phyloP scores from a whole-genome alignment of 2,888 invertebrate genomes.

The Microchrysa polita region DNA sequence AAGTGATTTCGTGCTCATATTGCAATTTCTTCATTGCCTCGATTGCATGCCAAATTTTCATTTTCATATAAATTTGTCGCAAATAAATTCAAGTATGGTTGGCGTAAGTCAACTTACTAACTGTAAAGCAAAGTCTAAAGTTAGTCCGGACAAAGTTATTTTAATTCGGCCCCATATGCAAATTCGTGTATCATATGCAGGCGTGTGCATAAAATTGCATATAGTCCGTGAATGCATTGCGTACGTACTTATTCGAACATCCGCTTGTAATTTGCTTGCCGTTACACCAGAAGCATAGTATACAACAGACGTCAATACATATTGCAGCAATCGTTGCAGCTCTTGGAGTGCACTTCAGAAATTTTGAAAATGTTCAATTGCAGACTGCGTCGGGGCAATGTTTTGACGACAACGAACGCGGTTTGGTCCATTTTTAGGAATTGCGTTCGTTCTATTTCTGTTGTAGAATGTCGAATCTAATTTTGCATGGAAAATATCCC shows the following conservation, averaged over 20 bases:
- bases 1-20: constrained; percentile 26
- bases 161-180: constrained; percentile 31
- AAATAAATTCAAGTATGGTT: constrained; percentile 43
- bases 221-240: constrained; percentile 16
- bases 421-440: constrained; percentile 42
- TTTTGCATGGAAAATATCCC: constrained; percentile 28
- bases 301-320: constrained; percentile 33
- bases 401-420: constrained; percentile 25
- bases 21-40: constrained; percentile 20
- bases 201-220: too few relatives aligned
- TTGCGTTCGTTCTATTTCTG: constrained; percentile 34
- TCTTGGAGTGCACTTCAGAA: constrained; percentile 15
- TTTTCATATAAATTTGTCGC: constrained; percentile 39
- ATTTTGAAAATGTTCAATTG: constrained; percentile 35
- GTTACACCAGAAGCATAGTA: constrained; percentile 38
- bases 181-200: constrained; percentile 26
- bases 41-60: constrained; percentile 42
- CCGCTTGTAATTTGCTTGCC: constrained; percentile 25
- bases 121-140: constrained; percentile 23
- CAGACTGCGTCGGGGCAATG: constrained; percentile 42
- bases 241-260: constrained; percentile 18
- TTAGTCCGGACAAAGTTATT: constrained; percentile 36
- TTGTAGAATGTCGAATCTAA: constrained; percentile 33
- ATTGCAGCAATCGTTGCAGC: neutral
- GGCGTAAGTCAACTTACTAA: constrained; percentile 33